A percentile compares a stretch with the other conserved stretches of the same genome.
These are phyloP conservation scores for Cephalopterus ornatus DNA, from an alignment of 2,113 vertebrate species.

Conservation along the genomic window DNA sequence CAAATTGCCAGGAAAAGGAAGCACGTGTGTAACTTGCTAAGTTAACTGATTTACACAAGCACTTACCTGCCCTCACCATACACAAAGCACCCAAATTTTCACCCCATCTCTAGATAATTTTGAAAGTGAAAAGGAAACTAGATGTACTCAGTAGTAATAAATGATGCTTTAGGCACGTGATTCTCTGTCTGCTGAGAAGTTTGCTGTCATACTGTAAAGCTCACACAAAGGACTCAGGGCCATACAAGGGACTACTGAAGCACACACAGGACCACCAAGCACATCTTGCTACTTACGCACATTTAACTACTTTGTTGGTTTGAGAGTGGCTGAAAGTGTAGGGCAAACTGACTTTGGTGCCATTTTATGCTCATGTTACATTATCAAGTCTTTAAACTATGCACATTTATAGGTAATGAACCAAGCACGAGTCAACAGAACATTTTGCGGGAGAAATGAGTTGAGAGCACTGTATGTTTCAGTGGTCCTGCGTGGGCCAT, in stretches of 20 bases:
- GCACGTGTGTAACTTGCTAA: rapidly evolving
- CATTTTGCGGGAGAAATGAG: not conserved
- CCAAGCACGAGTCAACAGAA: not conserved
- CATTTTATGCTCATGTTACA: not conserved
- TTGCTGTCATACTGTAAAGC: not conserved
- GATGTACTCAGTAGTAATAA: not conserved
- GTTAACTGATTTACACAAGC: not conserved
- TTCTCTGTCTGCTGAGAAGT: not conserved
- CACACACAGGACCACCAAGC: rapidly evolving
- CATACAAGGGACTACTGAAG: not conserved
- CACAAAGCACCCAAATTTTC: not conserved
- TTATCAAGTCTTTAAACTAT: conserved; percentile 6
- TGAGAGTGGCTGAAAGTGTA: not conserved
- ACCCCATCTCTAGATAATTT: not conserved
- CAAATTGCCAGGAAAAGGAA: not conserved
- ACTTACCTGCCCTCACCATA: not conserved
- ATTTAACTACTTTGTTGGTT: not conserved
- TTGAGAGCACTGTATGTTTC: not conserved
- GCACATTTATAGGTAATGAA: conserved; percentile 14
- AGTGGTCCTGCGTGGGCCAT: not conserved
- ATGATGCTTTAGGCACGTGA: not conserved
- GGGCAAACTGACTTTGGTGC: not conserved
- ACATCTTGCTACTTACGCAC: not conserved
- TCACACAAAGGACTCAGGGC: not conserved
- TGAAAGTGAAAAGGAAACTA: not conserved